Conservation (phyloP, 2,888 invertebrate genomes). For the Rotaria socialis region DNA sequence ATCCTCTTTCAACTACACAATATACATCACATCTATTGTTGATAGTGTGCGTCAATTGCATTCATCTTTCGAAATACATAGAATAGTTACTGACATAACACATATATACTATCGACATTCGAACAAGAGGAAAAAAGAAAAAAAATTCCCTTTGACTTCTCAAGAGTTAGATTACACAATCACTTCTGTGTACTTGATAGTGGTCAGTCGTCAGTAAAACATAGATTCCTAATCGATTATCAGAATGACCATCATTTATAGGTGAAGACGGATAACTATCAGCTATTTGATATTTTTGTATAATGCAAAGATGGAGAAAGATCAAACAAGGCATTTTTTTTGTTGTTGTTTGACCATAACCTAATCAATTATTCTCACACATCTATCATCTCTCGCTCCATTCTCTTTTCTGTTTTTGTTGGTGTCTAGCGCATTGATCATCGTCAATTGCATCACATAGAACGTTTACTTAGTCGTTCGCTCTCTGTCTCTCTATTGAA, state of each 20-base stretch:
- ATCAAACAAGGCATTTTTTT: background rate
- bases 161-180: background rate
- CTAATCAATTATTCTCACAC: conserved; percentile 13
- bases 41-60: background rate
- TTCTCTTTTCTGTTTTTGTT: background rate
- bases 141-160: background rate
- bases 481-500: background rate
- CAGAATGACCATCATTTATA: background rate
- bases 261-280: conserved; percentile 12
- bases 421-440: background rate
- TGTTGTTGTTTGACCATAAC: conserved; percentile 10
- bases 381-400: background rate
- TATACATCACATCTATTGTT: background rate
- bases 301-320: background rate
- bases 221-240: background rate
- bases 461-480: background rate
- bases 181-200: background rate
- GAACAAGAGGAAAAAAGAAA: background rate
- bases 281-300: conserved; percentile 26
- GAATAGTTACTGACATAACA: background rate
- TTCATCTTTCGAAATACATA: background rate
- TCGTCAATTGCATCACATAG: background rate
- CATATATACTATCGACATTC: background rate
- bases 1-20: background rate
- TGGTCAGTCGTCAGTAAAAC: background rate